Evolutionary conservation across 2,888 invertebrate species (phyloP).

Genomic region (Monopis laevigella): DNA sequence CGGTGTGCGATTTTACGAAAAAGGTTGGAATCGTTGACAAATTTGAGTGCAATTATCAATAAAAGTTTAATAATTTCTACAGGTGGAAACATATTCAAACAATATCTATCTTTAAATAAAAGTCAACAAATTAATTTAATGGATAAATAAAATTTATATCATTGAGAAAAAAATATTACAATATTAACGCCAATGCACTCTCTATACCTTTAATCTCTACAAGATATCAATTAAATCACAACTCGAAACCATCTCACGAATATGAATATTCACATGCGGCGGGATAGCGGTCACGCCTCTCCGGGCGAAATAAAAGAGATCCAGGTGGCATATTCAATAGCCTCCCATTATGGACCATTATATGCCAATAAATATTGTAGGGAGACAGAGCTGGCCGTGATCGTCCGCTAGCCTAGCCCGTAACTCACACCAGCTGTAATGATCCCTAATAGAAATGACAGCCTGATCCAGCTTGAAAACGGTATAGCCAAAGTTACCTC

Average conservation of each 20-base stretch:
- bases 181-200: too few species aligned
- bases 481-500: conserved; percentile 8
- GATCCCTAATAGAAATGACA: conserved; percentile 39
- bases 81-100: too few species aligned
- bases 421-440: conserved; percentile 50
- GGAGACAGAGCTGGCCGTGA: conserved; percentile 42
- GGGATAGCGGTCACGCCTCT: conserved; percentile 32
- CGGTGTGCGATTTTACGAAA: too few species aligned
- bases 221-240: conserved; percentile 57
- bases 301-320: conserved; percentile 45
- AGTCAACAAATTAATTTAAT: too few species aligned
- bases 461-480: background rate
- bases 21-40: too few species aligned
- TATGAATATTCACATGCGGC: conserved; percentile 55
- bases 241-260: conserved; percentile 34
- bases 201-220: too few species aligned
- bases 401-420: conserved; percentile 40
- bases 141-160: too few species aligned
- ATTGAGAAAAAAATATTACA: too few species aligned
- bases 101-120: too few species aligned
- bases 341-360: conserved; percentile 63
- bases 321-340: conserved; percentile 62
- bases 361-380: conserved; percentile 60
- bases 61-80: too few species aligned
- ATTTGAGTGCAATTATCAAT: too few species aligned